phyloP scores from a whole-genome alignment of 2,888 invertebrate genomes.

The Acanthopleura granulata region DNA sequence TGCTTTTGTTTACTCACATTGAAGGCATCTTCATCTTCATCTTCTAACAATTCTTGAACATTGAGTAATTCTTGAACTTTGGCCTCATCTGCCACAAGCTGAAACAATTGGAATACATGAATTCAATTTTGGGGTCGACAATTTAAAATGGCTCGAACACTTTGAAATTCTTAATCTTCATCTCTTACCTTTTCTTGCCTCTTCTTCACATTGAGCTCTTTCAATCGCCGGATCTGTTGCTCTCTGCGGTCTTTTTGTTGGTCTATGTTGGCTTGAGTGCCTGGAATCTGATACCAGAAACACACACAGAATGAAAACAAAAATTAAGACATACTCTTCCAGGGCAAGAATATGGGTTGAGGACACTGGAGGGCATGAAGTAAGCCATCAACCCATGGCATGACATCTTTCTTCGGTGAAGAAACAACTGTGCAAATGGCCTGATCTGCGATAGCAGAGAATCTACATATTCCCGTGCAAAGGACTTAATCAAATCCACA shows the following conservation, averaged over 20 bases:
- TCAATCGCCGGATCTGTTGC: slow-evolving; percentile 85
- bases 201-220: slow-evolving; percentile 90
- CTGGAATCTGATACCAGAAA: slow-evolving; percentile 41
- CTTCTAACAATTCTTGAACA: slow-evolving; percentile 82
- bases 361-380: too few relatives aligned
- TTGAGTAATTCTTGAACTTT: slow-evolving; percentile 82
- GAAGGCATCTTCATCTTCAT: slow-evolving; percentile 59
- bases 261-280: slow-evolving; percentile 58
- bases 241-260: slow-evolving; percentile 86
- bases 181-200: slow-evolving; percentile 84
- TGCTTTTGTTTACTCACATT: slow-evolving; percentile 51
- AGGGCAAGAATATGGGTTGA: too few relatives aligned
- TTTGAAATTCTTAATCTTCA: neutral
- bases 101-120: slow-evolving; percentile 16
- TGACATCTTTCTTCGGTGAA: too few relatives aligned
- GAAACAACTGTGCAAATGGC: too few relatives aligned
- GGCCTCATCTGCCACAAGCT: slow-evolving; percentile 89
- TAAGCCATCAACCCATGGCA: too few relatives aligned
- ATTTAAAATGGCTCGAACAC: too few relatives aligned
- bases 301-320: too few relatives aligned
- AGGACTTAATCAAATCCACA: too few relatives aligned
- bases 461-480: too few relatives aligned
- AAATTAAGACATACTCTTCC: too few relatives aligned
- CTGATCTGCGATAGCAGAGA: too few relatives aligned
- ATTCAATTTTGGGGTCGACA: too few relatives aligned